phyloP scores from a whole-genome alignment of 2,888 invertebrate genomes.

The Cheilosia variabilis region DNA sequence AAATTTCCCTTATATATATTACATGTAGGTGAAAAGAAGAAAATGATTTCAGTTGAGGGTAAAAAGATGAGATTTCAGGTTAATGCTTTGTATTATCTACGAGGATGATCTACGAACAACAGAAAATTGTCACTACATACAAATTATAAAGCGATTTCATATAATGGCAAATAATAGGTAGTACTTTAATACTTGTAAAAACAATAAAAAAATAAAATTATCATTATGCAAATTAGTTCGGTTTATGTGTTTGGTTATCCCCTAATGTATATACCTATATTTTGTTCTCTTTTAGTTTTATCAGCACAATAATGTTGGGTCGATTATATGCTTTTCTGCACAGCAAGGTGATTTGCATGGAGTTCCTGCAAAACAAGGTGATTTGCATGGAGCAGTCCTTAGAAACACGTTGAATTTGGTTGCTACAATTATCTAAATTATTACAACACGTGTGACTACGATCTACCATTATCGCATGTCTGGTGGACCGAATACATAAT shows the following conservation, averaged over 20 bases:
- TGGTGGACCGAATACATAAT: no score
- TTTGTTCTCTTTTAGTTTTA: slow-evolving; percentile 6
- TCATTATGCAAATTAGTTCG: slow-evolving; percentile 52
- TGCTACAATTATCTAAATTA: no score
- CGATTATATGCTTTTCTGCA: slow-evolving; percentile 3
- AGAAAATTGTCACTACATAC: slow-evolving; percentile 40
- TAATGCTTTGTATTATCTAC: slow-evolving; percentile 31
- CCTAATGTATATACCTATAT: slow-evolving; percentile 6
- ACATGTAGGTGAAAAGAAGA: no score
- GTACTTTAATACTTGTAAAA: background rate
- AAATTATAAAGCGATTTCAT: slow-evolving; percentile 23
- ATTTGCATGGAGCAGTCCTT: no score
- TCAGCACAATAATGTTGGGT: slow-evolving; percentile 3
- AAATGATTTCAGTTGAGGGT: no score
- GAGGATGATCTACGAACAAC: slow-evolving; percentile 59
- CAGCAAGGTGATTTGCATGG: background rate
- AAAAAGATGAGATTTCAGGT: slow-evolving; percentile 9
- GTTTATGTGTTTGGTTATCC: slow-evolving; percentile 29
- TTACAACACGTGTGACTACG: no score
- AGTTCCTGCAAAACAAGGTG: background rate
- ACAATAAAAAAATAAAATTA: slow-evolving; percentile 1
- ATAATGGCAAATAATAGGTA: background rate
- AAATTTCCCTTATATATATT: no score
- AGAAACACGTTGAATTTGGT: no score
- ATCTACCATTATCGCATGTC: no score